These are phyloP conservation scores for Setophaga coronata DNA, from an alignment of 2,113 vertebrate species.

Conservation along the genomic window DNA sequence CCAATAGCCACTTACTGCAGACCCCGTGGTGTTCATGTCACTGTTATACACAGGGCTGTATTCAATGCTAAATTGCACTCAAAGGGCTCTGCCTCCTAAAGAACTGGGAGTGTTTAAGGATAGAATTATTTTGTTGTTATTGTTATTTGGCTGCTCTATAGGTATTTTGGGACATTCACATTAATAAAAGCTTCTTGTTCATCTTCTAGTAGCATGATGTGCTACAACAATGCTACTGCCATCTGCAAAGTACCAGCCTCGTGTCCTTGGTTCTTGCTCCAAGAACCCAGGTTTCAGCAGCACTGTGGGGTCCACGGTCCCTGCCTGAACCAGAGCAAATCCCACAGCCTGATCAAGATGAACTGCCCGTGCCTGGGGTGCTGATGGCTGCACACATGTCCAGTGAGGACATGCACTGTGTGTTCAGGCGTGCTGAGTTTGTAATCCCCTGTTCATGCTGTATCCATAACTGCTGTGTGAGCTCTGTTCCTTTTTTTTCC, in stretches of 20 bases:
- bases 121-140: not conserved
- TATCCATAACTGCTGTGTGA: not conserved
- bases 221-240: rapidly evolving
- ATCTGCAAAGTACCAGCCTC: not conserved
- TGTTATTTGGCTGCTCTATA: not conserved
- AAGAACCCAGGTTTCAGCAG: not conserved
- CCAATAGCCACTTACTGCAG: not conserved
- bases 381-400: not conserved
- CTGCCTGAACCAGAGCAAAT: not conserved
- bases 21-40: rapidly evolving
- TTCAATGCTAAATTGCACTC: not conserved
- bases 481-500: not conserved
- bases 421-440: not conserved
- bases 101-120: rapidly evolving
- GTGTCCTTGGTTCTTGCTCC: rapidly evolving
- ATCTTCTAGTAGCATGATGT: rapidly evolving
- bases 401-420: rapidly evolving
- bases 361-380: not conserved
- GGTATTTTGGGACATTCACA: not conserved
- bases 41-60: rapidly evolving
- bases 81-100: not conserved
- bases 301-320: not conserved
- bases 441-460: not conserved
- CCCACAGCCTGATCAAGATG: not conserved
- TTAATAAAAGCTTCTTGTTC: not conserved